Base-by-base conservation (phyloP, 2,888 invertebrate species). In the Nebria brevicollis region DNA sequence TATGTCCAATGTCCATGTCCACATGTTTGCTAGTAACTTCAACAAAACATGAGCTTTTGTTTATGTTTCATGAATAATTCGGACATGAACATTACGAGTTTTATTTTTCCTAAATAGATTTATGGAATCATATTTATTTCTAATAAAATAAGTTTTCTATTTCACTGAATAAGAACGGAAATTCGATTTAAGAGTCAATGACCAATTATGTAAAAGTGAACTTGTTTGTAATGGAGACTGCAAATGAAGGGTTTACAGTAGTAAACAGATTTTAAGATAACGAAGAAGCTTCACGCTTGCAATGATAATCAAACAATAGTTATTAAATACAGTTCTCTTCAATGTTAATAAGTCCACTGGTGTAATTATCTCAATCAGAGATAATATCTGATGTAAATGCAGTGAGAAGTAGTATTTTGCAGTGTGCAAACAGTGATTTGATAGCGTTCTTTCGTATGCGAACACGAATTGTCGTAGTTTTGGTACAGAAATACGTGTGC, bases 31-130 rank as follows among this genome's bases (percentile, higher is more conserved):
- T 73, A n/a, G 78, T 73, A 64, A 73, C 72, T 73, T 78, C 73
- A 65, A 73, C 73, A 73, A 78, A 78, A 78, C 74, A 72, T 74
- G 64, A 42, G 78, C 78, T 73, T 77, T 78, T 77, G 77, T 77
- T 72, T 77, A 64, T 73, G 25, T 70, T 70, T 70, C 70, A 20
- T 70, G 10, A 70, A 70, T 70, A 70, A 70, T 70, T 26, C 15
- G 11, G 54, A 54, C 7, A 3, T 54, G 54, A 54, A 54, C 54
- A 6, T 3, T 6, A 54, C 13, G 54, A 54, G 8, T 54, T 54
- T 54, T 11, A 11, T 7, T 54, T 54, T 54, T 54, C 7, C 54
- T 54, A 54, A 54, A 54, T 54, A 54, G 13, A 13, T 54, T 34
- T 34, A 34, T 34, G 34, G 5, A 34, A 34, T 34, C 2, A 0